Evolutionary conservation across 2,113 vertebrate species (phyloP).

Genomic region (Chrysemys picta): DNA sequence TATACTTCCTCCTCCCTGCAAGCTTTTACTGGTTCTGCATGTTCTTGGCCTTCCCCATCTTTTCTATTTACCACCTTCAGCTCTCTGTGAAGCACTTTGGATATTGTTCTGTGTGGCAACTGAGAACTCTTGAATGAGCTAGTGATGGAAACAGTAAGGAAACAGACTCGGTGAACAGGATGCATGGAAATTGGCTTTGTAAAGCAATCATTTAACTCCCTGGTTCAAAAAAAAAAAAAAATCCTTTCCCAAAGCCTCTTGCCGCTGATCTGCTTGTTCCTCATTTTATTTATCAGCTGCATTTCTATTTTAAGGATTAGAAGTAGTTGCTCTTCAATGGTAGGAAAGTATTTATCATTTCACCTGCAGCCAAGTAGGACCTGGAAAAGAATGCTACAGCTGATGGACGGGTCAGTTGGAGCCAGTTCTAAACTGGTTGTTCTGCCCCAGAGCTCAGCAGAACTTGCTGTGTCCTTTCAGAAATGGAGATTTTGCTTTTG

Average conservation of each 20-base stretch:
- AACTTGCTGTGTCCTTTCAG: rapidly evolving
- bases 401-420: rapidly evolving
- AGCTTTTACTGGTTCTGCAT: slow-evolving; percentile 60
- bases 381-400: neutral
- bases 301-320: neutral
- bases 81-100: slow-evolving; percentile 22
- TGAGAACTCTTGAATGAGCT: slow-evolving; percentile 16
- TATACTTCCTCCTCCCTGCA: slow-evolving; percentile 42
- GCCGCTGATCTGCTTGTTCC: neutral
- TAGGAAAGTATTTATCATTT: neutral
- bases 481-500: neutral
- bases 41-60: slow-evolving; percentile 56
- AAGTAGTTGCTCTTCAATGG: neutral
- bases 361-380: neutral
- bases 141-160: neutral
- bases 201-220: slow-evolving; percentile 19
- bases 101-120: neutral
- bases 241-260: slow-evolving; percentile 11
- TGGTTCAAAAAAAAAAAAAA: slow-evolving; percentile 13
- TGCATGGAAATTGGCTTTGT: neutral
- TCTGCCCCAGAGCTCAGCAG: rapidly evolving
- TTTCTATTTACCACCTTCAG: slow-evolving; percentile 45
- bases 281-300: slow-evolving; percentile 38
- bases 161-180: neutral
- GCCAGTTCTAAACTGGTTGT: neutral